These are phyloP conservation scores for Umimayanthus chanpuru DNA, from an alignment of 92 coral and sea anemone species.

Conservation along the genomic window DNA sequence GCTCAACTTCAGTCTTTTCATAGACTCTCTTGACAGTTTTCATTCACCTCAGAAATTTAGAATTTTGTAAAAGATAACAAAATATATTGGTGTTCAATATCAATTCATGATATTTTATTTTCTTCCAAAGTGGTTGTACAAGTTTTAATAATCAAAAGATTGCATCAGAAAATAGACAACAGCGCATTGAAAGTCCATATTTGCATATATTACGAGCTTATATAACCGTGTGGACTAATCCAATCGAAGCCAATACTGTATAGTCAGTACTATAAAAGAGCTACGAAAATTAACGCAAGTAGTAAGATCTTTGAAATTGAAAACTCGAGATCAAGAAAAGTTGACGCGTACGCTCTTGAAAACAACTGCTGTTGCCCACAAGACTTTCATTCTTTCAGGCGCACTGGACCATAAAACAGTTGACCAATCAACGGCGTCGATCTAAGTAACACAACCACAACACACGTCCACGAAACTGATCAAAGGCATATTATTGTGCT, in stretches of 20 bases:
- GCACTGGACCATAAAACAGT: neutral
- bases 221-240: too few species aligned
- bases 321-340: too few species aligned
- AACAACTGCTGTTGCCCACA: too few species aligned
- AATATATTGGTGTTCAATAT: neutral
- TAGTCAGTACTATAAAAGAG: too few species aligned
- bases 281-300: too few species aligned
- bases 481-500: neutral
- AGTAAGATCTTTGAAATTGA: too few species aligned
- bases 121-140: neutral
- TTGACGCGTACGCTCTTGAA: too few species aligned
- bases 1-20: neutral
- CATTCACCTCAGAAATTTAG: neutral
- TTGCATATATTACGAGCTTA: neutral
- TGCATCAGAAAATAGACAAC: neutral
- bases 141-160: neutral
- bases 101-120: neutral
- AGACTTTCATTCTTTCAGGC: neutral
- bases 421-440: conserved; percentile 9
- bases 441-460: neutral
- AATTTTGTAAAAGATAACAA: neutral
- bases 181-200: neutral
- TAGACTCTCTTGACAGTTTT: neutral
- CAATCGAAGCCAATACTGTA: too few species aligned
- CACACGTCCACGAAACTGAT: neutral